These are phyloP conservation scores for Acanthoscelides obtectus DNA, from an alignment of 2,888 invertebrate species.

Conservation along the genomic window DNA sequence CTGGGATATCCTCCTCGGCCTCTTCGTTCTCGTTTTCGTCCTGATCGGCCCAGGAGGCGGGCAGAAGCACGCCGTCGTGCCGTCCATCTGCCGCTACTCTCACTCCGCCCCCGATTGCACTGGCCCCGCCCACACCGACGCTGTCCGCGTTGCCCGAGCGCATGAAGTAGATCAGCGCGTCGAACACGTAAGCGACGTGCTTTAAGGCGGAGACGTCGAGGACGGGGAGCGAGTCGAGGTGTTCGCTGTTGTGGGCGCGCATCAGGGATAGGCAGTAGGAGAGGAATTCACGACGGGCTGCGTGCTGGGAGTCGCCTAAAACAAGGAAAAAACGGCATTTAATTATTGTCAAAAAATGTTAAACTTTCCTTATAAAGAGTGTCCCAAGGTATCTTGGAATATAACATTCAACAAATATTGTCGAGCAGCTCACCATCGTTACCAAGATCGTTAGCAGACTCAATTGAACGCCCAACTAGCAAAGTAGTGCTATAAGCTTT, in stretches of 20 bases:
- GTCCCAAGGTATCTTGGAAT: too few relatives aligned
- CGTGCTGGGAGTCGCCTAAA: slow-evolving; percentile 64
- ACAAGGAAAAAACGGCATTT: too few relatives aligned
- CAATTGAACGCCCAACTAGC: too few relatives aligned
- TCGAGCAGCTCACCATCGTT: too few relatives aligned
- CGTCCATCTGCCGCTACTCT: slow-evolving; percentile 40
- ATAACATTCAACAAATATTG: too few relatives aligned
- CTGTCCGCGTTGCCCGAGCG: slow-evolving; percentile 60
- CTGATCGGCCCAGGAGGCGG: slow-evolving; percentile 56
- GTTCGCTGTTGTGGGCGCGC: slow-evolving; percentile 93
- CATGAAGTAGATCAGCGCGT: slow-evolving; percentile 93
- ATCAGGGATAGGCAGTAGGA: slow-evolving; percentile 93
- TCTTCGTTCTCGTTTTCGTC: slow-evolving; percentile 77
- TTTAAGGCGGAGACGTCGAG: slow-evolving; percentile 93
- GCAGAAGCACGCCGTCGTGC: slow-evolving; percentile 39
- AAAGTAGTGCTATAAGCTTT: too few relatives aligned
- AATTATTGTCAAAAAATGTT: too few relatives aligned
- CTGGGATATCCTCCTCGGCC: slow-evolving; percentile 74
- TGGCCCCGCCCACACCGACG: slow-evolving; percentile 35
- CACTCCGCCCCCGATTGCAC: slow-evolving; percentile 12
- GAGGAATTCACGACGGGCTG: slow-evolving; percentile 85
- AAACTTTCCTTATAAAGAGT: too few relatives aligned
- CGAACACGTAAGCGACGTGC: slow-evolving; percentile 92
- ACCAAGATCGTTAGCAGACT: too few relatives aligned
- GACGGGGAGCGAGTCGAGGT: slow-evolving; percentile 91